These are phyloP conservation scores for Malachius bipustulatus DNA, from an alignment of 2,888 invertebrate genomes.

Conservation along the genomic window DNA sequence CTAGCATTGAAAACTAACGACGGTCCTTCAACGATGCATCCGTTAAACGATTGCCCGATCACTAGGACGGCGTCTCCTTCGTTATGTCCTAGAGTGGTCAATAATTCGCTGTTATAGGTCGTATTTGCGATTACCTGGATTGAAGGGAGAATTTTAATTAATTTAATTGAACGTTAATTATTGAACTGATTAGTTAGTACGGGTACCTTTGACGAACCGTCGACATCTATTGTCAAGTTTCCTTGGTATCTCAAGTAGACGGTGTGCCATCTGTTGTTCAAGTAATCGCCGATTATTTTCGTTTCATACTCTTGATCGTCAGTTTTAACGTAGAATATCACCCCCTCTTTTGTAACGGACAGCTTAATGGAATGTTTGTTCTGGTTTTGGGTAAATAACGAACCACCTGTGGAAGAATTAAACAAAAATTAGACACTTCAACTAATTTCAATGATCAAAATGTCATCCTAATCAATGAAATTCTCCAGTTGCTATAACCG, in stretches of 20 bases:
- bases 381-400: slow-evolving; percentile 57
- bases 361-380: slow-evolving; percentile 39
- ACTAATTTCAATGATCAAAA: background rate
- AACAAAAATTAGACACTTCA: background rate
- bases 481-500: no score
- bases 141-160: slow-evolving; percentile 11
- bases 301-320: slow-evolving; percentile 44
- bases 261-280: slow-evolving; percentile 75
- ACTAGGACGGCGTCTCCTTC: slow-evolving; percentile 61
- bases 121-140: slow-evolving; percentile 62
- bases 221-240: slow-evolving; percentile 44
- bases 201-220: slow-evolving; percentile 45
- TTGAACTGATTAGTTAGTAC: slow-evolving; percentile 2
- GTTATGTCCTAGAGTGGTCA: slow-evolving; percentile 59
- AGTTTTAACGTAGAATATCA: slow-evolving; percentile 39
- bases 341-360: slow-evolving; percentile 36
- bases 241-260: slow-evolving; percentile 53
- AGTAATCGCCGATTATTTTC: slow-evolving; percentile 51
- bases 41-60: slow-evolving; percentile 70
- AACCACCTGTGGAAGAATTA: slow-evolving; percentile 44
- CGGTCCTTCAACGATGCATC: slow-evolving; percentile 79
- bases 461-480: no score
- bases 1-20: slow-evolving; percentile 63
- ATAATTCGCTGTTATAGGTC: slow-evolving; percentile 62
- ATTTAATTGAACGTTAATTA: background rate